Conservation (phyloP, 1,140 invertebrate genomes). For the Pogonognathellus flavescens region DNA sequence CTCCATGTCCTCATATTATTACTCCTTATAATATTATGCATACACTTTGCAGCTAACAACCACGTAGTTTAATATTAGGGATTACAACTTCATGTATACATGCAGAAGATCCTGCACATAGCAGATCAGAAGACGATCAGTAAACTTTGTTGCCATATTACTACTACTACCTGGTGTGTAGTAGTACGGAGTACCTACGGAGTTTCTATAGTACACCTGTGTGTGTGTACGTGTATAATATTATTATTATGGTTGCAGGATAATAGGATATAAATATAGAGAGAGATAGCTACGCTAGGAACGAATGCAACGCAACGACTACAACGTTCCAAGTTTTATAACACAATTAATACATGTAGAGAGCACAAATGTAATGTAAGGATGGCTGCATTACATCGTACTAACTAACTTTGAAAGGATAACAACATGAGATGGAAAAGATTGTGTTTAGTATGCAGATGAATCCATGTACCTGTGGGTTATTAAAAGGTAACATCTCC, state of each 20-base stretch:
- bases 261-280: no score
- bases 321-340: neutral
- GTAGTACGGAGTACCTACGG: no score
- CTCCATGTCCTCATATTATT: neutral
- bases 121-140: neutral
- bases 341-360: slow-evolving; percentile 20
- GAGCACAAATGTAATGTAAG: slow-evolving; percentile 24
- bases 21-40: neutral
- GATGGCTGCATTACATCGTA: slow-evolving; percentile 23
- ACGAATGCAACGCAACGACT: no score
- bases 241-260: no score
- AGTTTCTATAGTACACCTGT: no score
- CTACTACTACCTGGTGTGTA: no score
- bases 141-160: neutral
- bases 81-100: no score
- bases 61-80: neutral
- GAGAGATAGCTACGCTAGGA: no score
- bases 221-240: no score
- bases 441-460: slow-evolving; percentile 43
- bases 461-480: slow-evolving; percentile 50
- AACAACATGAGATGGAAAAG: slow-evolving; percentile 37
- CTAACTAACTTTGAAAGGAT: slow-evolving; percentile 37
- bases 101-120: no score
- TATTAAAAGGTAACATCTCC: slow-evolving; percentile 64
- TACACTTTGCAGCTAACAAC: neutral